Evolutionary conservation across 2,888 invertebrate species (phyloP), one percentile per base, ranked within the genome.

Genomic region (Drepana falcataria): DNA sequence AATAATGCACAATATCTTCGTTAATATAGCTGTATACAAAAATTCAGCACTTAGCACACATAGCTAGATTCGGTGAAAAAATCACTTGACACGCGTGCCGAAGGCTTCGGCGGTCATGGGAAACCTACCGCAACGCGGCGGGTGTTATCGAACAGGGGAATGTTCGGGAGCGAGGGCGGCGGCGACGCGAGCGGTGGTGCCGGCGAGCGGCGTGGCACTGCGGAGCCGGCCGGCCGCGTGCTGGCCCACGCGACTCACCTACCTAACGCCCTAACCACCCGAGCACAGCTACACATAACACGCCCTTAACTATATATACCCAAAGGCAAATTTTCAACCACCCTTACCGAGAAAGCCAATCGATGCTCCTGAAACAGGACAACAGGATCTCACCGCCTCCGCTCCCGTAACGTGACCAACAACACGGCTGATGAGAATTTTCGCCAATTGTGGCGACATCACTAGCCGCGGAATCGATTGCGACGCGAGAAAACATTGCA

Each of bases 351-450:
- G 69, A 75, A 79, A 77, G 75, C 87, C 83, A 90, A 91, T 90
- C 90, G 90, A 91, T 90, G 89, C 75, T 83, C 81, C 84, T 81
- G 85, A 78, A 86, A 85, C 87, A 87, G 86, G 87, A 87, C 85
- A 83, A 83, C 84, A 80, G 77, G 44, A 83, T 85, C 86, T 82
- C 81, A 84, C 82, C 88, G 87, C 84, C 85, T 83, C 82, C 84
- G 81, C 83, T 82, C 73, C 82, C 78, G 73, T 73, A 74, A 69
- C 66, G 77, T 78, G 75, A 78, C 70, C 75, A 65, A 70, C 71
- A 68, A 70, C 71, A 68, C 65, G 68, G 61, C 68, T 73, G 69
- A 71, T 74, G 78, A 74, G 73, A 80, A 81, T 82, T 84, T 83
- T 77, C 77, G 72, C 75, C 71, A 81, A 80, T 78, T 77, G 77